Conservation (phyloP, 2,888 invertebrate genomes). For the Zhuqinia jingwanae region DNA sequence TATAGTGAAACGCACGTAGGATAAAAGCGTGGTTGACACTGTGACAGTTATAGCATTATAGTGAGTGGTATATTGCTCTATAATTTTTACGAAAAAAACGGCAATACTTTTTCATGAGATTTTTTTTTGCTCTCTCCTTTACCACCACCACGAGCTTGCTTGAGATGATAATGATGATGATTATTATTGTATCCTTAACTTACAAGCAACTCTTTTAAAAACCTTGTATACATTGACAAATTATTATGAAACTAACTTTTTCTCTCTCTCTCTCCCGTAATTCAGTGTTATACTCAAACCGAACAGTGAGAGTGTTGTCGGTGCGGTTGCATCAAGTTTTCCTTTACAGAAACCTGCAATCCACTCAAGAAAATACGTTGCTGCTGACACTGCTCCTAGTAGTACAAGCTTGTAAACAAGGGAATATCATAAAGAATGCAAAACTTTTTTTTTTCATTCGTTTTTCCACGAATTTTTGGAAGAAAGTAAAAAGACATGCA, state of each 20-base stretch:
- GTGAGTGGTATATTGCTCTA: constrained; percentile 38
- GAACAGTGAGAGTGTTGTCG: not conserved
- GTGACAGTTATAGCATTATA: not conserved
- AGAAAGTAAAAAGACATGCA: not conserved
- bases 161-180: not conserved
- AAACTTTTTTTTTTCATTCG: constrained; percentile 34
- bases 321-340: constrained; percentile 17
- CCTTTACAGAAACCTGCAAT: constrained; percentile 4
- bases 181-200: not conserved
- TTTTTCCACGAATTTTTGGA: constrained; percentile 12
- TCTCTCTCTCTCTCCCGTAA: constrained; percentile 22
- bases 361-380: not conserved
- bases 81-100: constrained; percentile 41
- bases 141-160: too few species aligned
- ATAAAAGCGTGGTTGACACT: constrained; percentile 5
- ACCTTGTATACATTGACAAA: not conserved
- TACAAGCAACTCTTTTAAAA: too few species aligned
- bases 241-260: constrained; percentile 43
- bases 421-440: constrained; percentile 42
- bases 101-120: constrained; percentile 26
- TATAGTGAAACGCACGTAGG: not conserved
- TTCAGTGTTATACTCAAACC: not conserved
- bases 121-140: not conserved
- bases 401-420: constrained; percentile 21
- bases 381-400: not conserved